Percentiles rank a stretch among this genome's conserved stretches.
Evolutionary conservation across 2,113 vertebrate species (phyloP).

Genomic region (Poeciliopsis prolifica): DNA sequence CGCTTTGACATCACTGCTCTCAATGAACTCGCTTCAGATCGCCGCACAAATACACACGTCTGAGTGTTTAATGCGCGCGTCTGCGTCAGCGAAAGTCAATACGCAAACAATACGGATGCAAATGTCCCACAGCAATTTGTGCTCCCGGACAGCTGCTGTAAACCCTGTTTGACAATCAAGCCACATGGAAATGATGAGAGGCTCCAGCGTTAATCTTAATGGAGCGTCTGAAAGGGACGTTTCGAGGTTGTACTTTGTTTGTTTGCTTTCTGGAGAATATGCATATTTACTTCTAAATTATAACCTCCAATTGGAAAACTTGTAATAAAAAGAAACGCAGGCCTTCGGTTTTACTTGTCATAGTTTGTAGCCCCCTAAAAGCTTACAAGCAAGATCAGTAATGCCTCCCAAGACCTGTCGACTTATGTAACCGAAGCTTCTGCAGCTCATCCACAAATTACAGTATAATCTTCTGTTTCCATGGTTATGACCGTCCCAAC

Average conservation of each 20-base stretch:
- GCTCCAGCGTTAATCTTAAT: neutral
- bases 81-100: constrained; percentile 36
- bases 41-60: constrained; percentile 21
- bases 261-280: neutral
- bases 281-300: neutral
- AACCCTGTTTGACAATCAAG: constrained; percentile 2
- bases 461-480: constrained; percentile 69
- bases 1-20: constrained; percentile 66
- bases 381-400: constrained; percentile 53
- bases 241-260: neutral
- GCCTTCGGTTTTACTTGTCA: constrained; percentile 2
- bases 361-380: constrained; percentile 25
- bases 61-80: constrained; percentile 32
- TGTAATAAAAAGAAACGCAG: neutral
- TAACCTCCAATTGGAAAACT: neutral
- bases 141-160: constrained; percentile 14
- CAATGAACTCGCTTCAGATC: constrained; percentile 29
- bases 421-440: constrained; percentile 64
- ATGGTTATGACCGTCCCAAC: constrained; percentile 69
- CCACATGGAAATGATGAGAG: neutral
- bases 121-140: constrained; percentile 24
- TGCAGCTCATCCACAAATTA: constrained; percentile 57
- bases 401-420: constrained; percentile 55
- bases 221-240: neutral
- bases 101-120: constrained; percentile 42